phyloP scores from a whole-genome alignment of 2,888 invertebrate species.

The Lycia hirtaria region DNA sequence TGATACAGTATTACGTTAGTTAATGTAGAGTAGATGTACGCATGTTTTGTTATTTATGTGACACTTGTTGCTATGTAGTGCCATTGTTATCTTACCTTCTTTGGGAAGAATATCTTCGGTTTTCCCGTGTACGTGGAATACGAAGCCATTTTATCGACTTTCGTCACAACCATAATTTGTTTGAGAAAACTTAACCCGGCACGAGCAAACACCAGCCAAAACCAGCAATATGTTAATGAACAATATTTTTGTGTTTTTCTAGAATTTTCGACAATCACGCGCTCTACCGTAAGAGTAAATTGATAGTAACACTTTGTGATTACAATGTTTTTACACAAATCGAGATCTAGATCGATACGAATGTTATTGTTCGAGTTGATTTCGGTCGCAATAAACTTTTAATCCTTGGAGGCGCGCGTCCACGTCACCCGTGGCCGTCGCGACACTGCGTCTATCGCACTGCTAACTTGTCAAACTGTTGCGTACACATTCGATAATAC shows the following conservation, averaged over 20 bases:
- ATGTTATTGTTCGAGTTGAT: constrained; percentile 71
- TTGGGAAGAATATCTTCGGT: constrained; percentile 82
- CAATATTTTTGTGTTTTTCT: constrained; percentile 64
- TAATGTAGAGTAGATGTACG: constrained; percentile 23
- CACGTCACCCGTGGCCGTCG: constrained; percentile 73
- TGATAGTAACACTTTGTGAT: constrained; percentile 65
- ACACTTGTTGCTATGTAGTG: constrained; percentile 31
- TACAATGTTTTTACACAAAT: constrained; percentile 59
- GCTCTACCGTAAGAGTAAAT: constrained; percentile 56
- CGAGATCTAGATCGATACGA: constrained; percentile 62
- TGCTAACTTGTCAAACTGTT: constrained; percentile 47
- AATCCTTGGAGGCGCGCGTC: constrained; percentile 74
- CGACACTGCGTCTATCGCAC: constrained; percentile 55
- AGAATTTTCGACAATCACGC: constrained; percentile 79
- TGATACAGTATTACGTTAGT: constrained; percentile 20
- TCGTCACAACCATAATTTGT: constrained; percentile 82
- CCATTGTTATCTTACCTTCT: constrained; percentile 68
- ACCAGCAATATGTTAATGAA: constrained; percentile 55
- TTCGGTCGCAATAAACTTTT: constrained; percentile 78
- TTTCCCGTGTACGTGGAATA: constrained; percentile 81
- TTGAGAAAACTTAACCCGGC: constrained; percentile 65
- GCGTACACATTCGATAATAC: constrained; percentile 57
- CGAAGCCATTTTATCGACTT: constrained; percentile 82
- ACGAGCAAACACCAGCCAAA: constrained; percentile 69
- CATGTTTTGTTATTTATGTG: constrained; percentile 17